Evolutionary conservation across 2,888 invertebrate genomes (phyloP).

Genomic region (Sussaba pulchella): DNA sequence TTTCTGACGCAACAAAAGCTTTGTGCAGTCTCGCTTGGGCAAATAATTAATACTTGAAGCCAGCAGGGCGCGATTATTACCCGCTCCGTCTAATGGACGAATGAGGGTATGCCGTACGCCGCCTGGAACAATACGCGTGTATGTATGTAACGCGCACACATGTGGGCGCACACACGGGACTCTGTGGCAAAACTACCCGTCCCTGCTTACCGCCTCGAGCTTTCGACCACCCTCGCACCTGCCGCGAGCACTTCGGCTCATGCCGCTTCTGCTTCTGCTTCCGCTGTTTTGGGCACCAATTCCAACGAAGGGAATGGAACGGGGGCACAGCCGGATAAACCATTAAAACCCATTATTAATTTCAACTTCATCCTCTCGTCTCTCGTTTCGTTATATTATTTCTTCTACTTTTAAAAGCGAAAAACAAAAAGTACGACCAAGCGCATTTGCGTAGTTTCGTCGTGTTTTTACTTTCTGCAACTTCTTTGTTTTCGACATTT

Average conservation of each 20-base stretch:
- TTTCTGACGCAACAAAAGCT: slow-evolving; percentile 38
- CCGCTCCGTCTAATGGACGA: slow-evolving; percentile 47
- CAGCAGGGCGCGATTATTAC: slow-evolving; percentile 49
- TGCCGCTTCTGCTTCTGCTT: slow-evolving; percentile 14
- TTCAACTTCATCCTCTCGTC: slow-evolving; percentile 51
- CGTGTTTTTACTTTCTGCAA: neutral
- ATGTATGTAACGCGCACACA: neutral
- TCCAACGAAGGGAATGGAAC: slow-evolving; percentile 35
- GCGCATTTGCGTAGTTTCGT: neutral
- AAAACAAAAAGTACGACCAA: neutral
- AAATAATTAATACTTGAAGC: slow-evolving; percentile 60
- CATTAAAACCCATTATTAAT: slow-evolving; percentile 72
- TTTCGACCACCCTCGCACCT: slow-evolving; percentile 65
- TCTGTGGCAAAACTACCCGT: slow-evolving; percentile 21
- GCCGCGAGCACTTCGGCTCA: slow-evolving; percentile 66
- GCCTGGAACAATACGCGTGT: slow-evolving; percentile 6
- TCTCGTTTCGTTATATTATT: slow-evolving; percentile 12
- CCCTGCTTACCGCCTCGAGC: slow-evolving; percentile 37
- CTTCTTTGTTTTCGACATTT: neutral
- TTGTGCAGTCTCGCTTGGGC: slow-evolving; percentile 29
- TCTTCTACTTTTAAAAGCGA: slow-evolving; percentile 18
- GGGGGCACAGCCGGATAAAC: slow-evolving; percentile 57
- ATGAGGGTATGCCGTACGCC: slow-evolving; percentile 23
- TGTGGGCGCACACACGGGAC: slow-evolving; percentile 4
- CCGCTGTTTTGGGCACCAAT: slow-evolving; percentile 43